A percentile compares a stretch with the other conserved stretches of the same genome.
phyloP scores from a whole-genome alignment of 1,140 invertebrate genomes.

The Vollenhovia emeryi region DNA sequence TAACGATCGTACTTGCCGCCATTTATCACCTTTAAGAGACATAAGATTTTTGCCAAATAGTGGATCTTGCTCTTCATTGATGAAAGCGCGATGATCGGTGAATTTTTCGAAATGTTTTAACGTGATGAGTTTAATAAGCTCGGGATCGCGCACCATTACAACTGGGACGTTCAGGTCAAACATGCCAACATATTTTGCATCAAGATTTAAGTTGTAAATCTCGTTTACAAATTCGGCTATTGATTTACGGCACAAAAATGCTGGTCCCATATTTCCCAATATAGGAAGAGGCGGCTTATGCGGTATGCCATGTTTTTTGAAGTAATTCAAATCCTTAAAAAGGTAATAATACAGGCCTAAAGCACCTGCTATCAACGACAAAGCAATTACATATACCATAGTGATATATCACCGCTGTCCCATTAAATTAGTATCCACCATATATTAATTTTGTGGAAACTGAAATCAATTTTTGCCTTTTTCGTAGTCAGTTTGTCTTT shows the following conservation, averaged over 20 bases:
- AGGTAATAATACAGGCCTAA: slow-evolving; percentile 14
- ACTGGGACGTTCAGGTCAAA: slow-evolving; percentile 77
- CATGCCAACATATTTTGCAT: slow-evolving; percentile 77
- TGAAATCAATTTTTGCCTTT: not conserved
- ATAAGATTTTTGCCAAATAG: slow-evolving; percentile 76
- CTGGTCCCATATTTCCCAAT: slow-evolving; percentile 58
- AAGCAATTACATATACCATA: slow-evolving; percentile 6
- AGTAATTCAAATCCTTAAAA: slow-evolving; percentile 35
- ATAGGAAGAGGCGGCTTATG: slow-evolving; percentile 54
- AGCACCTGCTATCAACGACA: not conserved
- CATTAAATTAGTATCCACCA: not conserved
- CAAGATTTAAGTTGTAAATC: slow-evolving; percentile 36
- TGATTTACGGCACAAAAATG: slow-evolving; percentile 1
- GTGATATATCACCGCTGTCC: not conserved
- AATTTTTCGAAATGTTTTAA: slow-evolving; percentile 84
- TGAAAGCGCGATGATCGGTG: slow-evolving; percentile 74
- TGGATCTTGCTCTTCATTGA: slow-evolving; percentile 69
- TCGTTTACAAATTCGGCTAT: not conserved
- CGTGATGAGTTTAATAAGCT: slow-evolving; percentile 80
- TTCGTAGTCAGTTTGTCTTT: not conserved
- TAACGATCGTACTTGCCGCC: slow-evolving; percentile 78
- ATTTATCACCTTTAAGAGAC: slow-evolving; percentile 76
- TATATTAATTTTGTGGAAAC: not conserved
- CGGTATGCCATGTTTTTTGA: slow-evolving; percentile 51
- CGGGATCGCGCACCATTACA: slow-evolving; percentile 77